These are phyloP conservation scores for Drosophila sp. DNA, from an alignment of 1,140 invertebrate genomes.

Conservation along the genomic window DNA sequence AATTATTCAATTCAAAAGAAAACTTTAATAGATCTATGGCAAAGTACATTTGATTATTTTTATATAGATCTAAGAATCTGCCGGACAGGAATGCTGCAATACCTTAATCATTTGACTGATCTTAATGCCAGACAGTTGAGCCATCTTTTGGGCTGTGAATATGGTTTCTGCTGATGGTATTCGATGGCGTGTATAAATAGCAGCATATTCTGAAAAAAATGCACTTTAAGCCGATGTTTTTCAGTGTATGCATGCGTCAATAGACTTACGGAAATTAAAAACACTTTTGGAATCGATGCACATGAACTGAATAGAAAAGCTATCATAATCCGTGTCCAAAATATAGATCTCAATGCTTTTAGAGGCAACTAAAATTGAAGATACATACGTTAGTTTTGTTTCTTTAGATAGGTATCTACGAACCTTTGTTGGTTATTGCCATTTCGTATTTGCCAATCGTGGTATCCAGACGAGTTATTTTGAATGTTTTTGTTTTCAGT, in stretches of 20 bases:
- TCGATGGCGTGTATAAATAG: conserved; percentile 22
- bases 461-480: background rate
- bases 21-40: too few species aligned
- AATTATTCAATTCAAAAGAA: too few species aligned
- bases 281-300: conserved; percentile 29
- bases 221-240: background rate
- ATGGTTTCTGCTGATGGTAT: background rate
- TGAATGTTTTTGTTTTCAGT: background rate
- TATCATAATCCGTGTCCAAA: conserved; percentile 52
- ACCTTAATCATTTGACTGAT: conserved; percentile 16
- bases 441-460: background rate
- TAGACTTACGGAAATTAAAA: conserved; percentile 44
- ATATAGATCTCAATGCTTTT: conserved; percentile 36
- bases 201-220: conserved; percentile 39
- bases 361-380: conserved; percentile 20
- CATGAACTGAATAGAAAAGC: conserved; percentile 42
- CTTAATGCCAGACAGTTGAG: conserved; percentile 4
- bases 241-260: too few species aligned
- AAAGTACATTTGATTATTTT: too few species aligned
- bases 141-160: conserved; percentile 8
- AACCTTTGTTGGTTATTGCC: background rate
- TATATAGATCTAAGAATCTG: conserved; percentile 18
- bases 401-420: too few species aligned
- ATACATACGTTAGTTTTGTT: background rate
- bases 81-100: conserved; percentile 29